Evolutionary conservation across 2,888 invertebrate genomes (phyloP).

Genomic region (Ferdinandea cuprea): DNA sequence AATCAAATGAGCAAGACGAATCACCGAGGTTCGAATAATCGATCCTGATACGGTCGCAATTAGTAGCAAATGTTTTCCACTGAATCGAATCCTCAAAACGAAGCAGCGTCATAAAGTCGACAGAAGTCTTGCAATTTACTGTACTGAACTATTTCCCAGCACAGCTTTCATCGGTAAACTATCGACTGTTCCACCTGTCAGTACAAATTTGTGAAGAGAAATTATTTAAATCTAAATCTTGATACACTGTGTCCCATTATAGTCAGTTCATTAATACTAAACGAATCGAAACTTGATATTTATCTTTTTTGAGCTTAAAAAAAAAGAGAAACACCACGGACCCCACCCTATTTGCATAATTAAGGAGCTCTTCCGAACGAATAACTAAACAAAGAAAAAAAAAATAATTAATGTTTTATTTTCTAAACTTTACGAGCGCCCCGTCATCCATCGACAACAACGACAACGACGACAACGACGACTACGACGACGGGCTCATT

Average conservation of each 20-base stretch:
- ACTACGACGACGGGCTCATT: slow-evolving; percentile 37
- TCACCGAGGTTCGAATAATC: too few relatives aligned
- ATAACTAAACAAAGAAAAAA: too few relatives aligned
- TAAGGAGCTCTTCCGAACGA: slow-evolving; percentile 25
- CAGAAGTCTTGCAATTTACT: too few relatives aligned
- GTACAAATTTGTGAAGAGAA: background rate
- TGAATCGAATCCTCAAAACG: too few relatives aligned
- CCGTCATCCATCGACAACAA: too few relatives aligned
- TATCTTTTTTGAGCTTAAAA: slow-evolving; percentile 41
- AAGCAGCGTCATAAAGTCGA: too few relatives aligned
- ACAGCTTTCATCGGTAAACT: background rate
- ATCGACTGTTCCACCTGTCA: slow-evolving; percentile 1
- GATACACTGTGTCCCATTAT: slow-evolving; percentile 15
- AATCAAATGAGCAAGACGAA: too few relatives aligned
- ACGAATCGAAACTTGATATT: slow-evolving; percentile 48
- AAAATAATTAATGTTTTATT: slow-evolving; percentile 10
- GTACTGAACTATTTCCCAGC: too few relatives aligned
- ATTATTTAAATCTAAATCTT: slow-evolving; percentile 12
- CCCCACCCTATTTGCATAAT: slow-evolving; percentile 62
- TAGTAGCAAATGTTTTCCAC: too few relatives aligned
- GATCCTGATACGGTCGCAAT: too few relatives aligned
- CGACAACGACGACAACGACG: too few relatives aligned
- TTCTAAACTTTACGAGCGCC: slow-evolving; percentile 43
- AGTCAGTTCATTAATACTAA: slow-evolving; percentile 38
- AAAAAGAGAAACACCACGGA: slow-evolving; percentile 53